Base-by-base conservation (phyloP, 2,797 vertebrate species). In the Schizothorax lantsangensis region DNA sequence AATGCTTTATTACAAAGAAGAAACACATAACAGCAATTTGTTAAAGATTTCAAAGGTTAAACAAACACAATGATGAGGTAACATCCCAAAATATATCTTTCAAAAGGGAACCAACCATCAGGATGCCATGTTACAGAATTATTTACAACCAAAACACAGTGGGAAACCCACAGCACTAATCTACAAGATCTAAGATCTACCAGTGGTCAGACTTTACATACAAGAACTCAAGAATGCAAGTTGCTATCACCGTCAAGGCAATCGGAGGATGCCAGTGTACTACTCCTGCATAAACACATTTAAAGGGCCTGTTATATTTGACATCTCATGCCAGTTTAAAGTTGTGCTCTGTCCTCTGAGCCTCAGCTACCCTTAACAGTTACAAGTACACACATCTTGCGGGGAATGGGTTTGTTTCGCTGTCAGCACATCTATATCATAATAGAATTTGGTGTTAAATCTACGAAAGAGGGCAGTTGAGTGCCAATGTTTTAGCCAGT, bases 1-100 rank as follows among this genome's bases (percentile, higher is more conserved):
- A 96, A 94, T 91, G 87, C 95, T 96, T 96, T 96, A 97, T 96
- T 96, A 95, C 93, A 96, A 97, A 95, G 94, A 94, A 95, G 96
- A 95, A 93, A 96, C 95, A 95, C 96, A 95, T 93, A 95, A 96
- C 95, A 95, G 94, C 94, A 94, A 95, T 94, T 95, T 95, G 90
- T 96, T 95, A 94, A 92, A 92, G 94, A 89, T 91, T 91, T 87
- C 91, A 88, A 91, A 90, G 82, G 89, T 94, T 94, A 90, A 94
- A 92, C 92, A 93, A 93, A 94, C 92, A 94, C 89, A 86, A 69
- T 59, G 83, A 95, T 92, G 92, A 95, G 91, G 92, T 93, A 91
- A 95, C 94, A 92, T 94, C 92, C 93, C 91, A 95, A 96, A 96
- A 94, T 93, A 95, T 93, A 94, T 90, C 88, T 94, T 93, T 92